These are phyloP conservation scores for Cryptoprocta ferox DNA, from an alignment of 2,797 vertebrate species.

Conservation along the genomic window DNA sequence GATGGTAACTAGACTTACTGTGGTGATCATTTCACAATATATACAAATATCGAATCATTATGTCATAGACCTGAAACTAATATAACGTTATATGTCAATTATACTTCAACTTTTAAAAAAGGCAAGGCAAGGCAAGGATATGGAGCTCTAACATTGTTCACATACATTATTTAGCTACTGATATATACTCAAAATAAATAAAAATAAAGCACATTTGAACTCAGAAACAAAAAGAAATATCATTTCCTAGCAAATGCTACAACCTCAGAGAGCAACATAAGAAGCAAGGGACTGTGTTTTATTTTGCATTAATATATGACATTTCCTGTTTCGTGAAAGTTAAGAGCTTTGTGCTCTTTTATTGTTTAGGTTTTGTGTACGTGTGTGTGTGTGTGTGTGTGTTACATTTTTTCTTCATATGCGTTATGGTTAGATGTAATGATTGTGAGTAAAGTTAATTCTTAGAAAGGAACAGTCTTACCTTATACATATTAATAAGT, in stretches of 20 bases:
- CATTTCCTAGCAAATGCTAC: constrained; percentile 72
- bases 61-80: not conserved
- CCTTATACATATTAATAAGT: constrained; percentile 86
- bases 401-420: not conserved
- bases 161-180: not conserved
- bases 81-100: not conserved
- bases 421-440: constrained; percentile 71
- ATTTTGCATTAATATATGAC: constrained; percentile 69
- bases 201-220: constrained; percentile 35
- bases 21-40: not conserved
- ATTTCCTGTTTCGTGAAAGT: constrained; percentile 63
- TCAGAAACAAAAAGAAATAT: constrained; percentile 56
- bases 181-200: constrained; percentile 16
- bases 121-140: not conserved
- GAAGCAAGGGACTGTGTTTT: constrained; percentile 67
- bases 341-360: constrained; percentile 39
- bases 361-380: constrained; percentile 1
- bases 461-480: constrained; percentile 80
- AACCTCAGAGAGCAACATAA: constrained; percentile 55
- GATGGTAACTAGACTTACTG: not conserved
- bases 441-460: constrained; percentile 85
- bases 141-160: not conserved
- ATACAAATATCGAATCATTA: not conserved
- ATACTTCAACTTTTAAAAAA: not conserved
- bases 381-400: not conserved